Evolutionary conservation across 2,797 vertebrate species (phyloP), one percentile per base, ranked within the genome.

Genomic region (Danio aesculapii): DNA sequence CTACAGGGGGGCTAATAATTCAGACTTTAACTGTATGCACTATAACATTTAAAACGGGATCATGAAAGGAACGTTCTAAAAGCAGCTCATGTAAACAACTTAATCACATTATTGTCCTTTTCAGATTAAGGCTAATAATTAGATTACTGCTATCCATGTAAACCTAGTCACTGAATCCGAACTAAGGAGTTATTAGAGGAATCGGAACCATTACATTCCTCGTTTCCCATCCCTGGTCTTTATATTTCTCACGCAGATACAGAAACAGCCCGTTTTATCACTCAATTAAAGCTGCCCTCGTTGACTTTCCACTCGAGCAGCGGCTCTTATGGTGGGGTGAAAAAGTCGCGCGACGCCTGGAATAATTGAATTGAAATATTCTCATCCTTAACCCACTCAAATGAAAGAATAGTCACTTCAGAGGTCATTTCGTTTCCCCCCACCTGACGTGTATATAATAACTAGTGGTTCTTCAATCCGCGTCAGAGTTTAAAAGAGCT

Each of bases 281-380:
- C 67, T 70, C 67, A 62, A 71, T 79, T 79, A 79, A 79, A 62
- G 19, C 16, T 50, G 76, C 76, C 76, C 76, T 79, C 30, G 8
- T 67, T 62, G 57, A 71, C 67, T 61, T 79, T 71, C 30, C 57
- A 39, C 46, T 61, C 2, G n/a, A 69, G 55, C 16, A 69, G 64
- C 11, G 16, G 66, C 57, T 70, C 76, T 50, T 19, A 43, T 70
- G 55, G 12, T 1, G 55, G 61, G 66, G 66, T 61, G 76, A 78
- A 30, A n/a, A 50, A 79, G 76, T 78, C 66, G 49, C 57, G 21
- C 53, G 12, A 17, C 2, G 44, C 30, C 46, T 16, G 46, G 55
- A 70, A 79, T 70, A 70, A 79, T 79, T 79, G 49, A 79, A 61
- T 52, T 17, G 66, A 13, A 78, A 52, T 52, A 59, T 69, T 69